phyloP scores from a whole-genome alignment of 2,888 invertebrate genomes.

The Slavum lentiscoides region DNA sequence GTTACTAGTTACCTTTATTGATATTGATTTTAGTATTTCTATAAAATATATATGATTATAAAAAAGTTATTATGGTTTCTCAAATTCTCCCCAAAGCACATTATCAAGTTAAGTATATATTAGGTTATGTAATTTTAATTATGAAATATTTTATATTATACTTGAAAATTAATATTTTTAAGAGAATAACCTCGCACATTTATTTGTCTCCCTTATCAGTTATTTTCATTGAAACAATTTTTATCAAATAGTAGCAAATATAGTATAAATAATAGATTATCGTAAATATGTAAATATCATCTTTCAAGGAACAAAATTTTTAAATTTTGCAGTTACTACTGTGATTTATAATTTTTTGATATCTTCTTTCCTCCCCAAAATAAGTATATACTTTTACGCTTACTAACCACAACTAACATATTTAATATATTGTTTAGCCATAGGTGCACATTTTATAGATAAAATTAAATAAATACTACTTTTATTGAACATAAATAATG shows the following conservation, averaged over 20 bases:
- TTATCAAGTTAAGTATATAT: constrained; percentile 17
- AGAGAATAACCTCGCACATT: constrained; percentile 28
- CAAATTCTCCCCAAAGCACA: constrained; percentile 5
- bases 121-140: constrained; percentile 26
- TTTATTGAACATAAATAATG: not conserved
- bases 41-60: not conserved
- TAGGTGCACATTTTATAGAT: constrained; percentile 34
- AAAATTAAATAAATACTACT: constrained; percentile 9
- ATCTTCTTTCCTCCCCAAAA: constrained; percentile 26
- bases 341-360: not conserved
- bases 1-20: constrained; percentile 39
- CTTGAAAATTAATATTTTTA: constrained; percentile 13
- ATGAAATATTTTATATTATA: constrained; percentile 8
- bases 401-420: constrained; percentile 35
- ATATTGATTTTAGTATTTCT: constrained; percentile 23
- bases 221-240: not conserved
- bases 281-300: constrained; percentile 29
- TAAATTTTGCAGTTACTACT: constrained; percentile 15
- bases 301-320: not conserved
- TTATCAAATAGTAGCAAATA: constrained; percentile 13
- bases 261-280: constrained; percentile 6
- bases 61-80: not conserved
- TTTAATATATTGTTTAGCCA: constrained; percentile 26
- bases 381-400: constrained; percentile 27
- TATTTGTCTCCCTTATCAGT: not conserved